Conservation (phyloP, 2,113 vertebrate species). For the Scatophagus argus region DNA sequence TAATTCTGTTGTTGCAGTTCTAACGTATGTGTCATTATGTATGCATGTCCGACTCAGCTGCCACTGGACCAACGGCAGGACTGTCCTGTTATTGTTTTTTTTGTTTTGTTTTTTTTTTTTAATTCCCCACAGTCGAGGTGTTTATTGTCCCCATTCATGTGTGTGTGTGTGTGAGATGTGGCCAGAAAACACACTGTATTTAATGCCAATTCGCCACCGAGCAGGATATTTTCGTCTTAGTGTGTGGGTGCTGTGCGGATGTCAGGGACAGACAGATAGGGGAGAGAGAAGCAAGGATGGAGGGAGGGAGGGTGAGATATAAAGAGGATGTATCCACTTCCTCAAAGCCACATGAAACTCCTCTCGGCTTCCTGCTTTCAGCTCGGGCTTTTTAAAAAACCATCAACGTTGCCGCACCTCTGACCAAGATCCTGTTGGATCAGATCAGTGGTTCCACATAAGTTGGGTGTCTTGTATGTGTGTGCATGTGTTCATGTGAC, state of each 20-base stretch:
- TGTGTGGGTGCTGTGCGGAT: conserved; percentile 60
- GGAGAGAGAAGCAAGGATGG: conserved; percentile 6
- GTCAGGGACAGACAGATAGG: conserved; percentile 50
- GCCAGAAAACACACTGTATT: conserved; percentile 48
- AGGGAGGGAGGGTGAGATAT: conserved; percentile 43
- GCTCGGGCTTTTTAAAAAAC: conserved; percentile 23
- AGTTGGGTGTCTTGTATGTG: background rate
- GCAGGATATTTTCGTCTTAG: conserved; percentile 63
- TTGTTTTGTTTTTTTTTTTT: conserved; percentile 5
- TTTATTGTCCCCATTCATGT: conserved; percentile 27
- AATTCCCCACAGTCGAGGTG: conserved; percentile 9
- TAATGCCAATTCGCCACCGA: conserved; percentile 29
- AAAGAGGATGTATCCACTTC: conserved; percentile 64
- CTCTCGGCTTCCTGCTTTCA: conserved; percentile 41
- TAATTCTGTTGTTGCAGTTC: background rate
- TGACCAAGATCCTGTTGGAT: conserved; percentile 19
- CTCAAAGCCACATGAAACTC: conserved; percentile 47
- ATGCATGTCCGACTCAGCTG: background rate
- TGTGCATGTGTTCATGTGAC: conserved; percentile 1
- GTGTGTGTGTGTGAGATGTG: conserved; percentile 18
- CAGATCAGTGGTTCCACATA: background rate
- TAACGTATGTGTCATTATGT: background rate
- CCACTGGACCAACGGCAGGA: background rate
- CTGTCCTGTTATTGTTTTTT: background rate
- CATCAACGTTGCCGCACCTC: background rate